Evolutionary conservation across 2,113 vertebrate genomes (phyloP).

Genomic region (Pionites leucogaster): DNA sequence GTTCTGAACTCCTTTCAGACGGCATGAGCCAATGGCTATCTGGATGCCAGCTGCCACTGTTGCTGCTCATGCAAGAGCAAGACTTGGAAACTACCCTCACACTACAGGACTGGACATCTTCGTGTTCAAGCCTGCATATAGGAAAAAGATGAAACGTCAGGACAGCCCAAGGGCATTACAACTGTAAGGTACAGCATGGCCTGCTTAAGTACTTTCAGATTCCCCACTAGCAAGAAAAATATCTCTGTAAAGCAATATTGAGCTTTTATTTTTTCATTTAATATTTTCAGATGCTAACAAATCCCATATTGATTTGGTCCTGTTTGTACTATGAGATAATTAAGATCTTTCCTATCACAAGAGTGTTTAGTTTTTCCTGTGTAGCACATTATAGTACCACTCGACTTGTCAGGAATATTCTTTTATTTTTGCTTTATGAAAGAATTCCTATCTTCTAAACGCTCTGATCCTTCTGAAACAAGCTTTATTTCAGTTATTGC

Average conservation of each 20-base stretch:
- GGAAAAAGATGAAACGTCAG: neutral
- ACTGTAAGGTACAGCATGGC: neutral
- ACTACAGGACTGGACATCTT: neutral
- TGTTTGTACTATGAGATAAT: neutral
- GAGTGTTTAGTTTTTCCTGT: neutral
- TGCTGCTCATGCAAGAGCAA: neutral
- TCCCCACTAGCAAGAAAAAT: neutral
- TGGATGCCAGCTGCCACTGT: neutral
- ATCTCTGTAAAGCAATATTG: neutral
- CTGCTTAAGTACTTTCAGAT: neutral
- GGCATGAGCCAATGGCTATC: neutral
- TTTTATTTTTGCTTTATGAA: constrained; percentile 11
- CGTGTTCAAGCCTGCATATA: neutral
- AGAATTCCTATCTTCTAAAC: neutral
- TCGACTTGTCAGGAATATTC: neutral
- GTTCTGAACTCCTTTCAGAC: neutral
- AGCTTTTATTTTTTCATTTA: neutral
- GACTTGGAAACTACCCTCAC: neutral
- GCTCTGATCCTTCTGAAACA: neutral
- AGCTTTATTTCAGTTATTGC: neutral
- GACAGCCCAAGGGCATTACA: neutral
- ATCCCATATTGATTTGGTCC: neutral
- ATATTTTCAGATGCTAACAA: constrained; percentile 4
- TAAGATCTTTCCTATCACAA: constrained; percentile 14
- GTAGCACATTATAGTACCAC: neutral